Conservation (phyloP, 2,888 invertebrate genomes). For the Caenorhabditis sp. region DNA sequence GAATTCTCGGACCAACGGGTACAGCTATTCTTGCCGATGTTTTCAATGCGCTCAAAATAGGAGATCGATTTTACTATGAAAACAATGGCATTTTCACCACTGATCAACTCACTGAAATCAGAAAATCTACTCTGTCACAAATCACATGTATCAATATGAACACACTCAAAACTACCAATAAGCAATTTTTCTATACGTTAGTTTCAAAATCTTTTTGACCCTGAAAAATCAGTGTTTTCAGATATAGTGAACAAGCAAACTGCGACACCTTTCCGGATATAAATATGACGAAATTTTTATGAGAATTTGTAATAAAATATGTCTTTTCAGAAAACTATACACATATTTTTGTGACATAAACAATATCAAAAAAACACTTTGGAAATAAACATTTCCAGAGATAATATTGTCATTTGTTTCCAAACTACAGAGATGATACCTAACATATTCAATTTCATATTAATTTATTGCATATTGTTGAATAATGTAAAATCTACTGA, state of each 20-base stretch:
- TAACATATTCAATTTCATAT: background rate
- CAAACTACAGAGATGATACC: background rate
- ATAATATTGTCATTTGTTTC: too few species aligned
- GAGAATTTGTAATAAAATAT: too few species aligned
- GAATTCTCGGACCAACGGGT: conserved; percentile 50
- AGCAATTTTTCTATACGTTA: background rate
- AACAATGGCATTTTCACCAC: conserved; percentile 16
- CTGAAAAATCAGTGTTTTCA: background rate
- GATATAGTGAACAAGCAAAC: background rate
- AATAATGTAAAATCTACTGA: too few species aligned
- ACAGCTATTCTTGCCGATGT: conserved; percentile 50
- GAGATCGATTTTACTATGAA: conserved; percentile 56
- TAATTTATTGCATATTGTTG: background rate
- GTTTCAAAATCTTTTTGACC: background rate
- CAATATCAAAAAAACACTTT: too few species aligned
- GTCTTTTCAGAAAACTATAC: too few species aligned
- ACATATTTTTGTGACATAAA: too few species aligned
- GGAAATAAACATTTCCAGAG: too few species aligned
- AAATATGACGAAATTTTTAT: background rate
- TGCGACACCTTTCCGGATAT: background rate
- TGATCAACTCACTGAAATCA: background rate
- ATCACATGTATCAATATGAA: background rate
- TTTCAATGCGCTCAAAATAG: conserved; percentile 43
- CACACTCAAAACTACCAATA: background rate
- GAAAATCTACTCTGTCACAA: background rate